These are phyloP conservation scores for Pseudobourletiella spinata DNA, from an alignment of 1,140 invertebrate genomes.

Conservation along the genomic window DNA sequence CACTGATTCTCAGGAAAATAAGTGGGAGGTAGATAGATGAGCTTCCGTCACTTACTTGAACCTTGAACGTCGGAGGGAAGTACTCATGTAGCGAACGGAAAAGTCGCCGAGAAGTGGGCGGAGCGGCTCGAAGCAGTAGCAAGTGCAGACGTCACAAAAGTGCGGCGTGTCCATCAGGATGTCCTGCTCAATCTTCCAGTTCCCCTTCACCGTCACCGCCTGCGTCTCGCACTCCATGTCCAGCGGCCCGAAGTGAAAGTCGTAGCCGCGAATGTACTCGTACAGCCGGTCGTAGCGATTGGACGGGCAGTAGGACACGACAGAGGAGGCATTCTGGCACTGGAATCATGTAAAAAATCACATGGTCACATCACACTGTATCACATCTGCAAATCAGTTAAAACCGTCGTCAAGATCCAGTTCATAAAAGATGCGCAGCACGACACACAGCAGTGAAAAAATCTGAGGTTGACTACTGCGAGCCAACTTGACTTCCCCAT, in stretches of 20 bases:
- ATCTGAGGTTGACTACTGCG: no score
- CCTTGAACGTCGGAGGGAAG: background rate
- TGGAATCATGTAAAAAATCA: no score
- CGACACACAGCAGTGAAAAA: no score
- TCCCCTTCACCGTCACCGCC: background rate
- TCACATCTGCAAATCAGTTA: no score
- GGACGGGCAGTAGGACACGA: slow-evolving; percentile 13
- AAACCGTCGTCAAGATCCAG: no score
- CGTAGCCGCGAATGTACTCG: slow-evolving; percentile 10
- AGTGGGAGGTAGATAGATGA: background rate
- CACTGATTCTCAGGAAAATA: background rate
- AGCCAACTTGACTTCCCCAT: no score
- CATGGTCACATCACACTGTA: no score
- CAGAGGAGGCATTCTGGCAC: slow-evolving; percentile 15
- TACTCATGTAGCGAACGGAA: background rate
- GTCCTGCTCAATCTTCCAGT: slow-evolving; percentile 14
- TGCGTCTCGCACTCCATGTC: background rate
- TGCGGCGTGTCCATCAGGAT: slow-evolving; percentile 13
- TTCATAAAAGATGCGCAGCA: no score
- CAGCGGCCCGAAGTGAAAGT: slow-evolving; percentile 8
- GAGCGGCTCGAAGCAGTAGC: slow-evolving; percentile 20
- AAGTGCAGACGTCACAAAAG: slow-evolving; percentile 20
- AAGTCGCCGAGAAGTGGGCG: background rate
- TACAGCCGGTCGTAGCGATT: slow-evolving; percentile 8
- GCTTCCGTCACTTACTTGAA: slow-evolving; percentile 1